Conservation (phyloP, 2,113 vertebrate species). For the Hypanus sabinus region DNA sequence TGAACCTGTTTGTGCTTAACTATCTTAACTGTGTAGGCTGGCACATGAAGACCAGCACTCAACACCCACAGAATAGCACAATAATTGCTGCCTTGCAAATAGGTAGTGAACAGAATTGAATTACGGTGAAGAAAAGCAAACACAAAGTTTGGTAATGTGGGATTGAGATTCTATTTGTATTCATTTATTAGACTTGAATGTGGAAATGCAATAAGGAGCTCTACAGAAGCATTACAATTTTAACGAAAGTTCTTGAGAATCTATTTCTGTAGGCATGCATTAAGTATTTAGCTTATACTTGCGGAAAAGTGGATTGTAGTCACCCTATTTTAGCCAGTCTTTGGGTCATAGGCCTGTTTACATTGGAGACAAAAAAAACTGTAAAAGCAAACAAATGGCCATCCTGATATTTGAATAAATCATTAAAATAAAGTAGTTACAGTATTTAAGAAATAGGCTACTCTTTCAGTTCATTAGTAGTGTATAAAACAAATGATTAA, state of each 20-base stretch:
- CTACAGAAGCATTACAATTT: neutral
- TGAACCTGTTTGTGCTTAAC: neutral
- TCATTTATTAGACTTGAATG: neutral
- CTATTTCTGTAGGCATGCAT: neutral
- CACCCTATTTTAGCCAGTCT: no score
- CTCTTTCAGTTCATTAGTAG: neutral
- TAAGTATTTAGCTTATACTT: neutral
- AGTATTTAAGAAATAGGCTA: neutral
- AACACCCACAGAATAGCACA: neutral
- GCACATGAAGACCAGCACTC: neutral
- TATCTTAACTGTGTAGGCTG: neutral
- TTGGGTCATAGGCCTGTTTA: no score
- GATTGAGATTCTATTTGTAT: neutral
- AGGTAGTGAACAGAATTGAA: neutral
- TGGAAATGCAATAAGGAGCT: neutral
- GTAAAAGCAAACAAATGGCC: no score
- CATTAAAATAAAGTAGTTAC: no score
- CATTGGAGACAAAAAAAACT: no score
- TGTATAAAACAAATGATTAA: neutral
- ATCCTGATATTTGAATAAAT: no score
- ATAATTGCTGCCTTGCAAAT: neutral
- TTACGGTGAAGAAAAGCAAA: neutral
- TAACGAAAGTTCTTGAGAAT: neutral
- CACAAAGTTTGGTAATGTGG: no score
- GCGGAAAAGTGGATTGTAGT: no score